Base-by-base conservation (phyloP, 37 sponge, comb jelly and placozoan genomes). In the Haliclona indistincta region DNA sequence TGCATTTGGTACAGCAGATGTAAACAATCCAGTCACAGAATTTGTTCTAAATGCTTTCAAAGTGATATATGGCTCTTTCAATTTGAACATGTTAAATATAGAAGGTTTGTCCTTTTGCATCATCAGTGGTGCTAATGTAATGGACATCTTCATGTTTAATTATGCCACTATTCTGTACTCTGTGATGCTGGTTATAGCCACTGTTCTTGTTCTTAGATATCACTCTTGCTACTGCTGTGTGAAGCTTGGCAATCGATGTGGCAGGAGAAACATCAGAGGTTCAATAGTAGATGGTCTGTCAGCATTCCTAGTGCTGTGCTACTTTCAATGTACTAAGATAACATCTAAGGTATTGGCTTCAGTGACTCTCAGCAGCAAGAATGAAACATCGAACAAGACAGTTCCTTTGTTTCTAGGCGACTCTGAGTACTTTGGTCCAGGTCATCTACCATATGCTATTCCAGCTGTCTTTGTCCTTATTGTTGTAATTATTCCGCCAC, bases 81-180 rank as follows among this genome's bases (percentile, higher is more conserved):
- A 28, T 36, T 43, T 83, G 3, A 36, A 74, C 36, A 43, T 73
- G 7, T 83, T 83, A 51, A 36, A 2, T 34, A 1, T 41, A 28
- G 76, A 83, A 2, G 47, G 28, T 0, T 35, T 83, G 2, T 75
- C 75, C 0, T 83, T 75, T 34, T 83, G 83, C 36, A 39, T 83
- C 11, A 60, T 56, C 68, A n/a, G 74, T 40, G 45, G 56, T 44
- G 68, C 73, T 15, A 33, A 36, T 41, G 47, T 67, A 35, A 11
- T 75, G 10, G 68, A 67, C 44, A 25, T 75, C 3, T 2, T 68
- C 34, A 43, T 67, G 0, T 67, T 83, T 56, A 74, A 58, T 11
- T 75, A 68, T 32, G 49, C 68, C 38, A 83, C 83, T 38, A 19
- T 74, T 15, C 25, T 64, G 3, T 81, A 81, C 73, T 63, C 82